Evolutionary conservation across 2,113 vertebrate genomes (phyloP), one percentile per base, ranked within the genome.

Genomic region (Megalops atlanticus): DNA sequence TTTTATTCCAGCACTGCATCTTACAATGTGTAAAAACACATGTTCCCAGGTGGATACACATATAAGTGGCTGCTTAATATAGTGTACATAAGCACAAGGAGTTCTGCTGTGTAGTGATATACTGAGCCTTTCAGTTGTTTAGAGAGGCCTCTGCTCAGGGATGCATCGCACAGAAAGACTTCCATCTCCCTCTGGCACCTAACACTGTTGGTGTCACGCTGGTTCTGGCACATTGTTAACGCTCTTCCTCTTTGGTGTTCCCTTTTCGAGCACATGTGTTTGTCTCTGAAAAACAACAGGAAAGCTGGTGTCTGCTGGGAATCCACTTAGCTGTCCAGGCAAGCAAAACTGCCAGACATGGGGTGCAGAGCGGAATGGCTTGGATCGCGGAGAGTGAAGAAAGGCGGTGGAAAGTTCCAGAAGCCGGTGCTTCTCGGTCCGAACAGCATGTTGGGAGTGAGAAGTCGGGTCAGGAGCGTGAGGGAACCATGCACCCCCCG

Each of bases 351-450:
- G 80, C 73, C 52, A 45, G 40, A 14, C 31, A 21, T 45, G 54
- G 11, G 54, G 73, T 35, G 49, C 64, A 76, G 54, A 36, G 27
- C 41, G 38, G 47, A 52, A 58, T 77, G 41, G 43, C 27, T 82
- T 18, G 73, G 73, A 76, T 52, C n/a, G 41, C 1, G 21, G 54
- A 43, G 58, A 54, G n/a, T 31, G 24, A 69, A 83, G 43, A n/a
- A 70, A 71, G 64, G 54, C n/a, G 16, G 47, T 84, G 83, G 85
- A 87, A 87, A 81, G 68, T 80, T 80, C 36, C n/a, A 76, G 69
- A 36, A 80, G 72, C 78, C 83, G 40, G 41, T 77, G 82, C 68
- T 75, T 40, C 18, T 6, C 76, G 78, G 16, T n/a, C 77, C 75
- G 76, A 84, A 83, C 83, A 82, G n/a, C 35, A 33, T 80, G 80